Evolutionary conservation across 2,888 invertebrate species (phyloP).

Genomic region (Tetrapedia diversipes): DNA sequence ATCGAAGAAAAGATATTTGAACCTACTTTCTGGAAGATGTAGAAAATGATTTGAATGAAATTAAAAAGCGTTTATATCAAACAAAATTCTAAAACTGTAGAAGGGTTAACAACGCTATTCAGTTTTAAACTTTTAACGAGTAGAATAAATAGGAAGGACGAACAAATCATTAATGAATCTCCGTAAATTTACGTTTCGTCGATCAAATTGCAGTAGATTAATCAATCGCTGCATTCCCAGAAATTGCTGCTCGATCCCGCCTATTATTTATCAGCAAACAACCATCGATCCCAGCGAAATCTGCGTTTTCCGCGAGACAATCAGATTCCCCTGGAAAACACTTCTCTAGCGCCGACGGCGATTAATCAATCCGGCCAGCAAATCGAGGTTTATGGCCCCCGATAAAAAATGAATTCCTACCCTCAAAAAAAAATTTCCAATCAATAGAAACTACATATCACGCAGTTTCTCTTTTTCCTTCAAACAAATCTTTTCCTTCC

Average conservation of each 20-base stretch:
- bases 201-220: conserved; percentile 6
- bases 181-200: background rate
- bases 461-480: background rate
- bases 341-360: background rate
- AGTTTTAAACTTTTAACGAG: too few relatives aligned
- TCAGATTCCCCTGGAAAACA: conserved; percentile 6
- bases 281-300: conserved; percentile 16
- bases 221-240: conserved; percentile 1
- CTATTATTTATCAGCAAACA: conserved; percentile 27
- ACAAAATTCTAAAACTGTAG: too few relatives aligned
- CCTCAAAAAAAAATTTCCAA: conserved; percentile 14
- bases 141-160: too few relatives aligned
- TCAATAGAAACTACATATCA: conserved; percentile 9
- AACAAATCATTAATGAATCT: background rate
- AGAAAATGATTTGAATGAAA: too few relatives aligned
- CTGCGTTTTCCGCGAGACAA: conserved; percentile 15
- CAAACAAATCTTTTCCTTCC: too few relatives aligned
- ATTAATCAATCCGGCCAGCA: conserved; percentile 26
- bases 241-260: conserved; percentile 4
- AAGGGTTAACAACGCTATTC: too few relatives aligned
- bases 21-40: too few relatives aligned
- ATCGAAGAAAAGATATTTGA: too few relatives aligned
- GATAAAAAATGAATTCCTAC: conserved; percentile 20
- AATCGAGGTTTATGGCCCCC: conserved; percentile 17
- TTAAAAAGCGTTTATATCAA: too few relatives aligned